Evolutionary conservation across 1,140 invertebrate genomes (phyloP).

Genomic region (Apocrypta bakeri): DNA sequence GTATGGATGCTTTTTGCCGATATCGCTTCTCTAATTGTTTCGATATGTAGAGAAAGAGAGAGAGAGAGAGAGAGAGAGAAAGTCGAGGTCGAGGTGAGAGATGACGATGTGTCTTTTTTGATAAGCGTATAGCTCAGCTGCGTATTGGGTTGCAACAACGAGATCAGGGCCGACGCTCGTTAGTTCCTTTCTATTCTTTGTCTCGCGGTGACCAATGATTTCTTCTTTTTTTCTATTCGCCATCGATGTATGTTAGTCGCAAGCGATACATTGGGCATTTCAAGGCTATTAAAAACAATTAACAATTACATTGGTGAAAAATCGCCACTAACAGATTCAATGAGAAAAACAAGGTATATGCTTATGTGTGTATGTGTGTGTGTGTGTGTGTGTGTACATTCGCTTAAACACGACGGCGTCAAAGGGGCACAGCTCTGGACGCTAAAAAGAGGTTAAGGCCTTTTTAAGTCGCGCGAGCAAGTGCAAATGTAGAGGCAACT

Average conservation of each 20-base stretch:
- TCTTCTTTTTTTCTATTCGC: not conserved
- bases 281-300: too few species aligned
- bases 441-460: constrained; percentile 50
- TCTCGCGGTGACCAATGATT: not conserved
- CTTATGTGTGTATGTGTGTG: too few species aligned
- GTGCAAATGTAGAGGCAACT: not conserved
- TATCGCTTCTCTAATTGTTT: constrained; percentile 13
- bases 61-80: not conserved
- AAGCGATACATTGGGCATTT: too few species aligned
- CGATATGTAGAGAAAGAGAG: not conserved
- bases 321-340: too few species aligned
- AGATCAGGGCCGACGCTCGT: not conserved
- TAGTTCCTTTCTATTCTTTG: not conserved
- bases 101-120: not conserved
- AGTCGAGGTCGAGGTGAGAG: not conserved
- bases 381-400: too few species aligned
- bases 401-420: too few species aligned
- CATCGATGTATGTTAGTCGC: not conserved
- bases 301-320: too few species aligned
- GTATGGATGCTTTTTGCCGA: not conserved
- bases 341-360: too few species aligned
- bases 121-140: not conserved
- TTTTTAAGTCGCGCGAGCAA: constrained; percentile 29
- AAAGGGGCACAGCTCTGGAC: not conserved
- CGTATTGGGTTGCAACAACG: not conserved